A percentile compares a stretch with the other conserved stretches of the same genome.
Evolutionary conservation across 2,113 vertebrate species (phyloP).

Genomic region (Aegotheles bennettii): DNA sequence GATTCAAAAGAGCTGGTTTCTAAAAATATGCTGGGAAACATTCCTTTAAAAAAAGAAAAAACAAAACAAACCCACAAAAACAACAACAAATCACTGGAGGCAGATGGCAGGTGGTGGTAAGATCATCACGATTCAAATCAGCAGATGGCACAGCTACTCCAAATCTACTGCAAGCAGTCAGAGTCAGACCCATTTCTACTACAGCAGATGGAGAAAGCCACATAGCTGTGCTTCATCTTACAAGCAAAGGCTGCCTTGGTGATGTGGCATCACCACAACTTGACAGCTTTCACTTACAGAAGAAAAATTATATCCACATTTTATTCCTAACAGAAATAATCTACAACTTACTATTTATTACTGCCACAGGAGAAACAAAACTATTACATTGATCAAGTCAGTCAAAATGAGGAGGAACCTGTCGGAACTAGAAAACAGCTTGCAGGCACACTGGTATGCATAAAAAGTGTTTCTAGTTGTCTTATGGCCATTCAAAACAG

Average conservation of each 20-base stretch:
- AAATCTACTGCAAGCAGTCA: neutral
- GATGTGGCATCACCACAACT: neutral
- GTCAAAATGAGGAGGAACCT: neutral
- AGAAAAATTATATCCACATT: neutral
- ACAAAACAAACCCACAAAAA: neutral
- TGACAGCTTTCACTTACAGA: neutral
- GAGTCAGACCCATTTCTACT: neutral
- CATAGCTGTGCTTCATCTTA: neutral
- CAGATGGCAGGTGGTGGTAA: conserved; percentile 51
- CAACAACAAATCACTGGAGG: neutral
- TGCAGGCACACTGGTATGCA: neutral
- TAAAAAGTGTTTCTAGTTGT: neutral
- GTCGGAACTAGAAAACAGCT: neutral
- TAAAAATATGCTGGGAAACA: conserved; percentile 3
- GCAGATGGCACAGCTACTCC: conserved; percentile 57
- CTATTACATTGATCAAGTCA: neutral
- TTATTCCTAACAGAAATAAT: neutral
- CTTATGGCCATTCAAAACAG: neutral
- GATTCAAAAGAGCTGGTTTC: conserved; percentile 14
- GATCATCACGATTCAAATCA: neutral
- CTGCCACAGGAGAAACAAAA: neutral
- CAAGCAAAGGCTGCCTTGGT: neutral
- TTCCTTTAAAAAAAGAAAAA: neutral
- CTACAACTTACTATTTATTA: neutral
- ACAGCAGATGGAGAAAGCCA: conserved; percentile 33